Conservation (phyloP, 2,888 invertebrate genomes). For the Junonia oenone region DNA sequence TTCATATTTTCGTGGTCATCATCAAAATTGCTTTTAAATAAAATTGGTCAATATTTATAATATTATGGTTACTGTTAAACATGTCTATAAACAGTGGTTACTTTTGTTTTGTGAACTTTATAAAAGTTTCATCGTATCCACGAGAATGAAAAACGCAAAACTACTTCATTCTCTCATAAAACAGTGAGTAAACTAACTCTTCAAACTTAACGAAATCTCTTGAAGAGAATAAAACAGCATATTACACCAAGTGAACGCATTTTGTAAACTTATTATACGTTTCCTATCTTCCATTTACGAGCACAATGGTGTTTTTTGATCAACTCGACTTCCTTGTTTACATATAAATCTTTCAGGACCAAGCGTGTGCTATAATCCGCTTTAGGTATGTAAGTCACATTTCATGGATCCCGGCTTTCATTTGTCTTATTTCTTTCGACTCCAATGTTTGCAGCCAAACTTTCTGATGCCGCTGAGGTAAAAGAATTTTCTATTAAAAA, state of each 20-base stretch:
- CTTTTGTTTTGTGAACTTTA: too few species aligned
- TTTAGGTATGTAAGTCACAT: slow-evolving; percentile 20
- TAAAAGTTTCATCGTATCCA: too few species aligned
- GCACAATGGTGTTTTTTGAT: not conserved
- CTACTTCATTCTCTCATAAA: too few species aligned
- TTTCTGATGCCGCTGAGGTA: slow-evolving; percentile 51
- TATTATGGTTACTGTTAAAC: too few species aligned
- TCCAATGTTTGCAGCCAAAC: slow-evolving; percentile 50
- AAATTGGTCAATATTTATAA: too few species aligned
- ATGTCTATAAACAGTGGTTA: too few species aligned
- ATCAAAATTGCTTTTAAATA: too few species aligned
- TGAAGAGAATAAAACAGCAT: not conserved
- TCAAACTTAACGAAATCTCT: too few species aligned
- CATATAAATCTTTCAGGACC: not conserved
- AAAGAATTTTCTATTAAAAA: slow-evolving; percentile 68
- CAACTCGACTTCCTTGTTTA: not conserved
- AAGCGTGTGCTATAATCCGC: slow-evolving; percentile 7
- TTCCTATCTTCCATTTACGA: not conserved
- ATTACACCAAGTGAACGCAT: too few species aligned
- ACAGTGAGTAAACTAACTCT: too few species aligned
- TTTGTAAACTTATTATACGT: not conserved
- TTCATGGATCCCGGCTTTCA: slow-evolving; percentile 39
- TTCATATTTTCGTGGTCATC: too few species aligned
- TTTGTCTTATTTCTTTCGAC: slow-evolving; percentile 65
- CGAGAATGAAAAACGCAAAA: too few species aligned